Percentiles rank a stretch among this genome's conserved stretches.
phyloP scores from a whole-genome alignment of 2,888 invertebrate species.

The Heliconius aoede region DNA sequence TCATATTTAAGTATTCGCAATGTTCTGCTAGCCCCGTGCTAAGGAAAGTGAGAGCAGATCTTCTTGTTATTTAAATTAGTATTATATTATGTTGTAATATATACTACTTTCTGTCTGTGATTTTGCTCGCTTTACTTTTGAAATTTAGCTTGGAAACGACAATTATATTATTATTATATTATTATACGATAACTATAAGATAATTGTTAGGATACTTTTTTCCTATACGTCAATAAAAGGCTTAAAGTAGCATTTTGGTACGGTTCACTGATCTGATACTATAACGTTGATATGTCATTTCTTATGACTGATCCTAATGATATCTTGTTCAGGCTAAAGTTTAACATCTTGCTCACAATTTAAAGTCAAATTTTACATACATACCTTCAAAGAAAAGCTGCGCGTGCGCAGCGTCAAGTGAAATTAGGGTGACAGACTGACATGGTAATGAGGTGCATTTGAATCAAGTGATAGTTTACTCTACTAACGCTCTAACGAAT shows the following conservation, averaged over 20 bases:
- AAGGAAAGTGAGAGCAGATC: slow-evolving; percentile 19
- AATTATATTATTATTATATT: too few species aligned
- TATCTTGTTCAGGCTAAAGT: too few species aligned
- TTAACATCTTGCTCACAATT: too few species aligned
- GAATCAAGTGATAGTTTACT: slow-evolving; percentile 30
- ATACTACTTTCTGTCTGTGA: neutral
- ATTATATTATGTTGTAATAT: neutral
- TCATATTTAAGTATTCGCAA: slow-evolving; percentile 51
- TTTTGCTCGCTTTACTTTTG: neutral
- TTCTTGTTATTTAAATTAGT: slow-evolving; percentile 15
- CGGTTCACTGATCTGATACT: too few species aligned
- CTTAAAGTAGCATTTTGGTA: neutral
- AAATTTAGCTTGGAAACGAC: neutral
- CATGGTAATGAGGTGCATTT: slow-evolving; percentile 43
- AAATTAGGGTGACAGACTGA: slow-evolving; percentile 45
- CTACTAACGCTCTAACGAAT: slow-evolving; percentile 33
- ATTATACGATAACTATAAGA: too few species aligned
- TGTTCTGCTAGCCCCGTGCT: slow-evolving; percentile 17
- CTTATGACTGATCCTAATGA: too few species aligned
- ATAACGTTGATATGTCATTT: too few species aligned
- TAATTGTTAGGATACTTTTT: too few species aligned
- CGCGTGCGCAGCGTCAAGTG: slow-evolving; percentile 54
- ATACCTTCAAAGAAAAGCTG: slow-evolving; percentile 57
- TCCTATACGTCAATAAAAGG: too few species aligned
- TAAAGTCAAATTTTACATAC: neutral